Percentiles rank a stretch among this genome's conserved stretches.
Evolutionary conservation across 2,797 vertebrate species (phyloP).

Genomic region (Chaenodraco wilsoni): DNA sequence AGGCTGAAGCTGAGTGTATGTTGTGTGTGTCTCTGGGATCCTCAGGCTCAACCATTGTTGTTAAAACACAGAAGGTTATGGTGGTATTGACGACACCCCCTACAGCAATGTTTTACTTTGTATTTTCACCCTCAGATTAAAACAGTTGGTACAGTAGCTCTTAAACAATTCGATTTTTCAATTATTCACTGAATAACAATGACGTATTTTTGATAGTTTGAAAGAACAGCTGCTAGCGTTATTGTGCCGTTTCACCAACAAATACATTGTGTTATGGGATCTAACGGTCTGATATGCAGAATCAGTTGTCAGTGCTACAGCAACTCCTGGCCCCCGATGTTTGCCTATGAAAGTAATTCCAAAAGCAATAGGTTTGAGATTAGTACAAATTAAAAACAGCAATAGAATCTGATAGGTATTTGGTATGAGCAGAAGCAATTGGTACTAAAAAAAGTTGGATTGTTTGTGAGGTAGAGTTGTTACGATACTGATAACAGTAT

Average conservation of each 20-base stretch:
- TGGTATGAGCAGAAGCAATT: background rate
- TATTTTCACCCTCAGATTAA: constrained; percentile 7
- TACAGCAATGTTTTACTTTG: constrained; percentile 14
- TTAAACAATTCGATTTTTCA: background rate
- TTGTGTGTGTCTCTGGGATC: constrained; percentile 3
- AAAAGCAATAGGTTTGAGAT: background rate
- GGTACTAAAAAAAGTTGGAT: too few relatives aligned
- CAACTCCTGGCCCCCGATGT: background rate
- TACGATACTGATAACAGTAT: too few relatives aligned
- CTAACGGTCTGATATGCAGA: background rate
- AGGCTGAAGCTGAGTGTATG: background rate
- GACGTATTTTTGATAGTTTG: background rate
- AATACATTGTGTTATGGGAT: background rate
- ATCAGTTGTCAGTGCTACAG: background rate
- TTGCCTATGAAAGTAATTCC: background rate
- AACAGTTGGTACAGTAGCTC: background rate
- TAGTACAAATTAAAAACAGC: too few relatives aligned
- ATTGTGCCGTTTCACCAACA: background rate
- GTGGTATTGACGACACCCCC: constrained; percentile 3
- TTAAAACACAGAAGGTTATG: constrained; percentile 9
- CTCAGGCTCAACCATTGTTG: background rate
- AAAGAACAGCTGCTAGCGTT: background rate
- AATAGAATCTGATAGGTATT: background rate
- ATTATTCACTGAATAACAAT: background rate
- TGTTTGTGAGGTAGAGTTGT: too few relatives aligned